phyloP scores from a whole-genome alignment of 2,888 invertebrate genomes.

The Melanotus villosus region DNA sequence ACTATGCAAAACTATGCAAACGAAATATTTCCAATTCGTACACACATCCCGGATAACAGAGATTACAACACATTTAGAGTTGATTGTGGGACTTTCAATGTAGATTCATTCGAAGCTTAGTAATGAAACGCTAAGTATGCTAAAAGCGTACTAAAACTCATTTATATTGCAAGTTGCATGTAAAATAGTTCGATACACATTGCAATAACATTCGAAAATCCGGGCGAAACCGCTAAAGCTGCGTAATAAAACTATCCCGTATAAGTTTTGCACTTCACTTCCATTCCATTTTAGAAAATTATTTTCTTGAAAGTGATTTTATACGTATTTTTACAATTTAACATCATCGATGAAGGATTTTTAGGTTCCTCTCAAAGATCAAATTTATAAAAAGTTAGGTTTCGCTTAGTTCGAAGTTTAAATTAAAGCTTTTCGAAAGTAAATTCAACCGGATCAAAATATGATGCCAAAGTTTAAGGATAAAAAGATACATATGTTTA shows the following conservation, averaged over 20 bases:
- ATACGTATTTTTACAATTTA: too few relatives aligned
- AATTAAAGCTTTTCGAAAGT: too few relatives aligned
- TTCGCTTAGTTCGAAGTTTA: too few relatives aligned
- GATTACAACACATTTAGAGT: conserved; percentile 44
- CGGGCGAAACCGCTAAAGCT: conserved; percentile 39
- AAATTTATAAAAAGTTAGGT: too few relatives aligned
- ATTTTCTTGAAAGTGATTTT: conserved; percentile 6
- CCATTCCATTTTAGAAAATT: conserved; percentile 5
- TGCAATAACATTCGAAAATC: conserved; percentile 44
- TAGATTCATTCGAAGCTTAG: conserved; percentile 39
- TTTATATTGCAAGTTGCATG: conserved; percentile 49
- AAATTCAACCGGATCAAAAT: too few relatives aligned
- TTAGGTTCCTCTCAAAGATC: too few relatives aligned
- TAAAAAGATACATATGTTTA: too few relatives aligned
- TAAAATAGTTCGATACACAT: conserved; percentile 41
- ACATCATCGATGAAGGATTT: too few relatives aligned
- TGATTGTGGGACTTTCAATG: conserved; percentile 42
- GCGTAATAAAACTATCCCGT: conserved; percentile 11
- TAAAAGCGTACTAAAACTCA: conserved; percentile 47
- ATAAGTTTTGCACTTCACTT: conserved; percentile 9
- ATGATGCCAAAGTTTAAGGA: too few relatives aligned
- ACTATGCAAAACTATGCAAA: conserved; percentile 38
- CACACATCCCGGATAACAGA: conserved; percentile 42
- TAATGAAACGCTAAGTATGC: conserved; percentile 54
- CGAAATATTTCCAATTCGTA: conserved; percentile 41